A percentile compares a stretch with the other conserved stretches of the same genome.
Conservation (phyloP, 2,888 invertebrate species). For the Clivina fossor region DNA sequence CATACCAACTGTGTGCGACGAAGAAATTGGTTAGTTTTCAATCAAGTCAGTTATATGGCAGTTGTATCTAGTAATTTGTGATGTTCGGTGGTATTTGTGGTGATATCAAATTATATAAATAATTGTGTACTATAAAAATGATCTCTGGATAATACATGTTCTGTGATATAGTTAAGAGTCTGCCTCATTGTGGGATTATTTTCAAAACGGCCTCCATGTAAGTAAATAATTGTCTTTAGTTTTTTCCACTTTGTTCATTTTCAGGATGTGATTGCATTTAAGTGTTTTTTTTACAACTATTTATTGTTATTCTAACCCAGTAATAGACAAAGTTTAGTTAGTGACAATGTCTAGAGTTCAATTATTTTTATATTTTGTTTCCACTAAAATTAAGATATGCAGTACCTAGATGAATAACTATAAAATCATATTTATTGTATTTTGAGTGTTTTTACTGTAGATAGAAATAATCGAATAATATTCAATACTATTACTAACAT, state of each 20-base stretch:
- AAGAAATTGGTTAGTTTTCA: slow-evolving; percentile 11
- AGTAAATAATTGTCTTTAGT: slow-evolving; percentile 18
- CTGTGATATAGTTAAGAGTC: slow-evolving; percentile 31
- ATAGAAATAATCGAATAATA: no score
- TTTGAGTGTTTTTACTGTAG: no score
- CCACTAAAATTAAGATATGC: no score
- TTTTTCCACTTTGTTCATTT: slow-evolving; percentile 3
- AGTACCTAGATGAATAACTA: no score
- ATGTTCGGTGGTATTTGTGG: slow-evolving; percentile 24
- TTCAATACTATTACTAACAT: no score
- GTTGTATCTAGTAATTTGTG: slow-evolving; percentile 30
- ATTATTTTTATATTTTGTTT: no score
- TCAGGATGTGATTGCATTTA: not conserved
- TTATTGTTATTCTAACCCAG: no score
- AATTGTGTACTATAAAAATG: slow-evolving; percentile 27
- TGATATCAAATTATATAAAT: slow-evolving; percentile 25
- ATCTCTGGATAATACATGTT: slow-evolving; percentile 31
- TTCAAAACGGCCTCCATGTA: slow-evolving; percentile 20
- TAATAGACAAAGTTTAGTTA: no score
- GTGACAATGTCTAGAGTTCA: no score
- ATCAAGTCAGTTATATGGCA: no score
- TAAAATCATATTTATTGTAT: no score
- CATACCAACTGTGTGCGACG: slow-evolving; percentile 18
- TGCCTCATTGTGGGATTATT: slow-evolving; percentile 27
- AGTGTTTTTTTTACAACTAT: no score